A percentile compares a stretch with the other conserved stretches of the same genome.
Evolutionary conservation across 2,888 invertebrate genomes (phyloP).

Genomic region (Drosophila setosimentum): DNA sequence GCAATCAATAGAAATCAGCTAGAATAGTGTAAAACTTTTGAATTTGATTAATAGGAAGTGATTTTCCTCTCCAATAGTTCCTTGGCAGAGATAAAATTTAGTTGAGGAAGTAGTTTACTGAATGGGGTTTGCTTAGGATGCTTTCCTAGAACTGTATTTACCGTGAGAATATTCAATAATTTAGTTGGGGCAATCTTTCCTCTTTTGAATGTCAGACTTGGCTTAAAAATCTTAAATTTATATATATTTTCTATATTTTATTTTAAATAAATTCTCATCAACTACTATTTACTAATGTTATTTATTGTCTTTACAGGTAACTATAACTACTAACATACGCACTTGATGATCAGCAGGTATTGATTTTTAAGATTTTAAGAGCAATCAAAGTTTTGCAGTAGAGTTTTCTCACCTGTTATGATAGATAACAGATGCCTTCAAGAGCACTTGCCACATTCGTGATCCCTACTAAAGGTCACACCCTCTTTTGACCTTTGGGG

Average conservation of each 20-base stretch:
- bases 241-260: neutral
- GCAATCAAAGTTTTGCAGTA: neutral
- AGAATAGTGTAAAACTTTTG: slow-evolving; percentile 34
- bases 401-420: neutral
- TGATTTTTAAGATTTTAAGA: neutral
- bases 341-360: neutral
- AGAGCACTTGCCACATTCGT: neutral
- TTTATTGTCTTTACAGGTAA: slow-evolving; percentile 58
- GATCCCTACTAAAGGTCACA: slow-evolving; percentile 33
- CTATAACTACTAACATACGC: neutral
- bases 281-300: neutral
- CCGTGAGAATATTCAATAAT: neutral
- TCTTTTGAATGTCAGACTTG: neutral
- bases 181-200: neutral
- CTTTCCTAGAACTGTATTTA: neutral
- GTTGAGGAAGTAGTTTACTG: slow-evolving; percentile 5
- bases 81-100: slow-evolving; percentile 1
- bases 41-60: slow-evolving; percentile 28
- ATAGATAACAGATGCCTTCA: slow-evolving; percentile 3
- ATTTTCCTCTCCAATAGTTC: slow-evolving; percentile 26
- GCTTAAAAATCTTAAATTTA: neutral
- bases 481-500: slow-evolving; percentile 43
- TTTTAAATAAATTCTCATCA: neutral
- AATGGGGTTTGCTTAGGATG: neutral
- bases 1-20: slow-evolving; percentile 54